Evolutionary conservation across 2,113 vertebrate species (phyloP).

Genomic region (Nansenia antarctica): DNA sequence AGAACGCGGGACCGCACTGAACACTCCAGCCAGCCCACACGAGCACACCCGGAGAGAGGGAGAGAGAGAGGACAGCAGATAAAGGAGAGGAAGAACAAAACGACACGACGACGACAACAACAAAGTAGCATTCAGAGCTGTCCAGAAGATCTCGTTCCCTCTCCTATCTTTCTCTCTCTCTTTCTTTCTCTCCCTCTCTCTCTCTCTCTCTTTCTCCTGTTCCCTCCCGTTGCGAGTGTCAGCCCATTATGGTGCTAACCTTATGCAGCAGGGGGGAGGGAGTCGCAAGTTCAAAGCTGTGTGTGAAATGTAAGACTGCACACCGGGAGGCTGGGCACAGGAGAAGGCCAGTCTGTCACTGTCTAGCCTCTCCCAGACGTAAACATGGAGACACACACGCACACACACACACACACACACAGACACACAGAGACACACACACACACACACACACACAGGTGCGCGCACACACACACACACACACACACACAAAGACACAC

Average conservation of each 20-base stretch:
- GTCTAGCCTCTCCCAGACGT: background rate
- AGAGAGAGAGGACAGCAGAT: constrained; percentile 30
- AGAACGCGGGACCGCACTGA: constrained; percentile 14
- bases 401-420: background rate
- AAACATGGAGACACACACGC: constrained; percentile 9
- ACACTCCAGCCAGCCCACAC: background rate
- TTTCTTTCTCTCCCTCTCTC: constrained; percentile 15
- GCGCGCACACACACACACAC: background rate
- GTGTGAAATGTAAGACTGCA: constrained; percentile 48
- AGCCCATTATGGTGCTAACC: constrained; percentile 18
- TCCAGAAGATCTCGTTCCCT: constrained; percentile 17
- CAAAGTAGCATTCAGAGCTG: constrained; percentile 40
- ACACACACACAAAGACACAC: background rate
- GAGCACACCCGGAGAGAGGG: no score
- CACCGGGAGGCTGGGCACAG: constrained; percentile 20
- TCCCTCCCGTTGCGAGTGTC: constrained; percentile 1
- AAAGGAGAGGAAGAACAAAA: constrained; percentile 24
- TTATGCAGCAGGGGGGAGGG: constrained; percentile 29
- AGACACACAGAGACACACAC: background rate
- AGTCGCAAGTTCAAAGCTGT: constrained; percentile 43
- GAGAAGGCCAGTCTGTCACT: constrained; percentile 21
- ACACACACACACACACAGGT: background rate
- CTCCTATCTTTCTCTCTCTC: constrained; percentile 16
- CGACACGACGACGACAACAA: no score
- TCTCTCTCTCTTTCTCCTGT: no score